Percentiles rank a stretch among this genome's conserved stretches.
Evolutionary conservation across 2,888 invertebrate genomes (phyloP).

Genomic region (Yponomeuta sedellus): DNA sequence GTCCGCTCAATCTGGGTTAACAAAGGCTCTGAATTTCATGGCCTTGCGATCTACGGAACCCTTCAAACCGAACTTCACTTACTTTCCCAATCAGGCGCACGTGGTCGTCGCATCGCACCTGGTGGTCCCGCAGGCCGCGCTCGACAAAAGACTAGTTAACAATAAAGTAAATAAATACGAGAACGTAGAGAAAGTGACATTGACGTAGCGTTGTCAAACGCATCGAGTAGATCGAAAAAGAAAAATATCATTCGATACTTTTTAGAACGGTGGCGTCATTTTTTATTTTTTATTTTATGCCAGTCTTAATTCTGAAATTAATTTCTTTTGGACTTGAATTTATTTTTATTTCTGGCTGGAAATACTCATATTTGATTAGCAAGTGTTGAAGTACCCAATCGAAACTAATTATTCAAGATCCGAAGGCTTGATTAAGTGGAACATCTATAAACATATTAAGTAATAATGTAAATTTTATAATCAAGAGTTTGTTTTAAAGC

Average conservation of each 20-base stretch:
- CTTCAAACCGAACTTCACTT: not conserved
- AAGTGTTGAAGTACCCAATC: too few relatives aligned
- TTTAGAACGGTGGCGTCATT: not conserved
- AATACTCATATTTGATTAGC: too few relatives aligned
- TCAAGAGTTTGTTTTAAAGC: not conserved
- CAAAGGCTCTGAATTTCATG: too few relatives aligned
- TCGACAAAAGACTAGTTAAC: not conserved
- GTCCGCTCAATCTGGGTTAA: too few relatives aligned
- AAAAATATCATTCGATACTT: not conserved
- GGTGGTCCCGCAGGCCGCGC: not conserved
- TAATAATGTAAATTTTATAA: not conserved
- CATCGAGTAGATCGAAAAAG: not conserved
- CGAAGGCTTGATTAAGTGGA: not conserved
- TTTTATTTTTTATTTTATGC: not conserved
- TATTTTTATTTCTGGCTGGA: too few relatives aligned
- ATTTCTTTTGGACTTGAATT: too few relatives aligned
- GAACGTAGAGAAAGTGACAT: not conserved
- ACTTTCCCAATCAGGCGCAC: not conserved
- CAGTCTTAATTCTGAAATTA: not conserved
- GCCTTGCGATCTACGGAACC: not conserved
- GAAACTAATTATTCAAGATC: not conserved
- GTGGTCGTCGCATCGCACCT: not conserved
- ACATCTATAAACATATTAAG: not conserved
- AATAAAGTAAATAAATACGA: constrained; percentile 2
- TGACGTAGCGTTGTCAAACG: not conserved